These are phyloP conservation scores for Momotus momota DNA, from an alignment of 2,797 vertebrate species.

Conservation along the genomic window DNA sequence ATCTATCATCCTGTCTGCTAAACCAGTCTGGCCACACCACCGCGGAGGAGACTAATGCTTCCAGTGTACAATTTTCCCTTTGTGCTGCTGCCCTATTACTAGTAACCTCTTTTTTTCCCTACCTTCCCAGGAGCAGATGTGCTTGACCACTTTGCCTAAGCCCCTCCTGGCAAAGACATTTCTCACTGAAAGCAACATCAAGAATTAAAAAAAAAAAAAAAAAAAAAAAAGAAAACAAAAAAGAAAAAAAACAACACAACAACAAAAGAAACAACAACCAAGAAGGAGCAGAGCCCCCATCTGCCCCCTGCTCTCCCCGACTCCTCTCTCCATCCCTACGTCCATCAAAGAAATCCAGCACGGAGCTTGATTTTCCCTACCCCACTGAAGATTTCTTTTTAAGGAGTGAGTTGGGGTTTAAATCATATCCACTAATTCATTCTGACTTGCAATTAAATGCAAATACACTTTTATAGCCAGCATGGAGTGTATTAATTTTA, in stretches of 20 bases:
- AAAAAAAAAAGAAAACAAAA: background rate
- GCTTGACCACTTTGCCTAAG: conserved; percentile 87
- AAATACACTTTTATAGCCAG: conserved; percentile 80
- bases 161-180: conserved; percentile 79
- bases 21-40: conserved; percentile 87
- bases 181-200: conserved; percentile 66
- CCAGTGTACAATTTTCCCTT: conserved; percentile 86
- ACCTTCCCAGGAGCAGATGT: conserved; percentile 85
- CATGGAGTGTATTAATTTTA: conserved; percentile 83
- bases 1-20: conserved; percentile 90
- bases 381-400: conserved; percentile 62
- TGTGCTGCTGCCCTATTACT: conserved; percentile 82
- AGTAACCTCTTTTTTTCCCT: conserved; percentile 85
- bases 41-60: conserved; percentile 82
- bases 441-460: conserved; percentile 82
- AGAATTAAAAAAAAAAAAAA: background rate
- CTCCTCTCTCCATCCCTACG: background rate
- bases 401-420: conserved; percentile 73
- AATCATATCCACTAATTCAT: conserved; percentile 81
- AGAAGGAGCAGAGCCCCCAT: background rate
- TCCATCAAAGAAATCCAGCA: conserved; percentile 53
- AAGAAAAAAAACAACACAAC: background rate
- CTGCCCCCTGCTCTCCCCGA: background rate
- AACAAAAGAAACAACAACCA: background rate
- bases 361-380: conserved; percentile 25